Evolutionary conservation across 2,888 invertebrate species (phyloP).

Genomic region (Noctua janthina): DNA sequence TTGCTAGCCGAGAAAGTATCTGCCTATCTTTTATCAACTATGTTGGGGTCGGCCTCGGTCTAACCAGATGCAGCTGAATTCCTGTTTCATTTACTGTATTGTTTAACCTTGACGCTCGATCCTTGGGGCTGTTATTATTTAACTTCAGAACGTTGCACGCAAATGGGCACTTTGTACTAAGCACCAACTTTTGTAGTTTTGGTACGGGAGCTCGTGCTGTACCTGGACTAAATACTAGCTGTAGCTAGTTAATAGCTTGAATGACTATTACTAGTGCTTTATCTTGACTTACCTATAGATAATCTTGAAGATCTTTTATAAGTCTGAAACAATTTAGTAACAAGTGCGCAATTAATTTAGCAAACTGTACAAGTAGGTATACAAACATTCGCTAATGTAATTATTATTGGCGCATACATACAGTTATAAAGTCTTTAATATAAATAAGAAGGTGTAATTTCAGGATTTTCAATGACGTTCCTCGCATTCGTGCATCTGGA

Average conservation of each 20-base stretch:
- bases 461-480: not conserved
- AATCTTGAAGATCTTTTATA: not conserved
- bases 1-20: not conserved
- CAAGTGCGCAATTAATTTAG: too few relatives aligned
- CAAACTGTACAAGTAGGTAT: not conserved
- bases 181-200: not conserved
- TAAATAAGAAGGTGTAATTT: conserved; percentile 4
- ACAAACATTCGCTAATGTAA: not conserved
- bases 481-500: not conserved
- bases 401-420: not conserved
- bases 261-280: not conserved
- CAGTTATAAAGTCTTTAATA: not conserved
- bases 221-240: not conserved
- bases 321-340: not conserved
- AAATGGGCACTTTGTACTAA: not conserved
- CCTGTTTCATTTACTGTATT: not conserved
- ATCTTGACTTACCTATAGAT: not conserved
- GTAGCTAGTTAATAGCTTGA: not conserved
- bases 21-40: not conserved
- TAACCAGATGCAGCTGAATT: not conserved
- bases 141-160: not conserved
- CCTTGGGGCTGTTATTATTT: not conserved
- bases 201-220: not conserved
- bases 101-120: not conserved
- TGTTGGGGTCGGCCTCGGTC: not conserved